A percentile compares a stretch with the other conserved stretches of the same genome.
Conservation (phyloP, 1,140 invertebrate species). For the Drosophila mayri region DNA sequence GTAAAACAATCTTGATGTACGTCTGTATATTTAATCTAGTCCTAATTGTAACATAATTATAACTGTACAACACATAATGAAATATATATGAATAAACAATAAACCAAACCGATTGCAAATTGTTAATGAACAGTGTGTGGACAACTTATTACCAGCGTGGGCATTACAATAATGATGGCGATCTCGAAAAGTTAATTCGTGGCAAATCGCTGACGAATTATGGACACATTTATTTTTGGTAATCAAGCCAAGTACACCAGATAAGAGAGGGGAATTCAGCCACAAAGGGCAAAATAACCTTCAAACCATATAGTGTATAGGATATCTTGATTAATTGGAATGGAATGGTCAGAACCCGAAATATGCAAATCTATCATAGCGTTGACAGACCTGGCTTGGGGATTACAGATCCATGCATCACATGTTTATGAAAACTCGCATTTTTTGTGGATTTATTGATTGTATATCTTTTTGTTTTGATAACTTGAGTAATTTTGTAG, state of each 20-base stretch:
- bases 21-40: conserved; percentile 75
- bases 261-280: conserved; percentile 13
- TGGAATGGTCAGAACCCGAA: conserved; percentile 12
- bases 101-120: conserved; percentile 61
- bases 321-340: conserved; percentile 48
- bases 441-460: conserved; percentile 44
- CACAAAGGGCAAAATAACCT: conserved; percentile 14
- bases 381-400: conserved; percentile 22
- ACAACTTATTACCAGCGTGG: conserved; percentile 18
- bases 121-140: conserved; percentile 34
- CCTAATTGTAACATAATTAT: conserved; percentile 79
- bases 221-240: conserved; percentile 14
- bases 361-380: conserved; percentile 54
- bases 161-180: conserved; percentile 9
- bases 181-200: conserved; percentile 1
- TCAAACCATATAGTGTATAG: conserved; percentile 6
- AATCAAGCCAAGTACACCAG: conserved; percentile 9
- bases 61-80: conserved; percentile 59
- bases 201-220: conserved; percentile 10
- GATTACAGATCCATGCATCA: conserved; percentile 52
- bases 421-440: conserved; percentile 53
- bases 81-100: conserved; percentile 49
- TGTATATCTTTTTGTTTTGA: conserved; percentile 15
- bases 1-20: conserved; percentile 66
- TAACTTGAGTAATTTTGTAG: conserved; percentile 55